Evolutionary conservation across 2,113 vertebrate species (phyloP).

Genomic region (Pantherophis guttatus): DNA sequence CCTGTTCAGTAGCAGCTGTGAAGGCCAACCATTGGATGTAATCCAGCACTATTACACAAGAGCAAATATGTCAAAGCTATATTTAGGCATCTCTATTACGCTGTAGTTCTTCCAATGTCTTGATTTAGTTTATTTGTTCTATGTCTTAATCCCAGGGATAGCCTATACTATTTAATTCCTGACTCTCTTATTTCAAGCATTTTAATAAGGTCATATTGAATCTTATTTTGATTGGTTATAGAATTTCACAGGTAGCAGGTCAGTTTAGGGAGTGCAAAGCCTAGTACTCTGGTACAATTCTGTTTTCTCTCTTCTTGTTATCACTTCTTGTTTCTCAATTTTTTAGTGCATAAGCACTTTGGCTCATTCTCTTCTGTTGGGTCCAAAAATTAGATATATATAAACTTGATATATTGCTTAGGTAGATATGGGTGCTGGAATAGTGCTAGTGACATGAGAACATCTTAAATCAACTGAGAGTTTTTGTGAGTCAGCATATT

Average conservation of each 20-base stretch:
- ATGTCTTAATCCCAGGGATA: background rate
- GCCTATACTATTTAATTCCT: background rate
- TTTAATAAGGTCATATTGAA: background rate
- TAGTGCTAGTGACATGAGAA: background rate
- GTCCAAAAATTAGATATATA: background rate
- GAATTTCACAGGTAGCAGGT: background rate
- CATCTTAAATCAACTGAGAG: background rate
- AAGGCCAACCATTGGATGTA: constrained; percentile 44
- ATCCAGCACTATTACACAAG: constrained; percentile 47
- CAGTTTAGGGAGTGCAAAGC: too few relatives aligned
- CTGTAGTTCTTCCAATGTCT: background rate
- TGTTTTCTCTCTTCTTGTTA: background rate
- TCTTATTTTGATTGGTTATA: background rate
- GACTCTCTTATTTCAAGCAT: background rate
- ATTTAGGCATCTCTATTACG: constrained; percentile 47
- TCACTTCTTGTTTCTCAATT: background rate
- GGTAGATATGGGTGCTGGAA: background rate
- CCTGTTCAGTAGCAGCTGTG: constrained; percentile 59
- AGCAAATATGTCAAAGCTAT: constrained; percentile 31
- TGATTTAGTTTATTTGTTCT: background rate
- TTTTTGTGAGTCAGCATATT: background rate
- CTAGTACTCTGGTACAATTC: background rate
- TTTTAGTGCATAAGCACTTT: background rate
- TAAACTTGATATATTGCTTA: background rate
- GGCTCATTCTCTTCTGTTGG: background rate